These are phyloP conservation scores for Norana najaformis DNA, from an alignment of 2,888 invertebrate genomes.

Conservation along the genomic window DNA sequence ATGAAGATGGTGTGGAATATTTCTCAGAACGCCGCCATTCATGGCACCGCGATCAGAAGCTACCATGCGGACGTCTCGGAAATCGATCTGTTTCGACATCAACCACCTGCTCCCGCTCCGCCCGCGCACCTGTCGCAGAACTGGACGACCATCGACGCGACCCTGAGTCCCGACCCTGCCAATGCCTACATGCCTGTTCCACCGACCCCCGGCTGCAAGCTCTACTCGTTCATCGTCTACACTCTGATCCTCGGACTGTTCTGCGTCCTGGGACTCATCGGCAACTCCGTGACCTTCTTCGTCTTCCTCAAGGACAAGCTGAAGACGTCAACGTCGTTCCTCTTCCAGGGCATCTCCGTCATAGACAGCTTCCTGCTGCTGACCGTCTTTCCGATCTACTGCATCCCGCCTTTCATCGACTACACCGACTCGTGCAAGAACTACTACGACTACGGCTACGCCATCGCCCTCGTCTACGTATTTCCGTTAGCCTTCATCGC, in stretches of 20 bases:
- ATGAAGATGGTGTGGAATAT: not conserved
- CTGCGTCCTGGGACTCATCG: constrained; percentile 41
- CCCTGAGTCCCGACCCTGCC: not conserved
- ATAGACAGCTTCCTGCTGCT: constrained; percentile 45
- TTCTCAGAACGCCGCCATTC: not conserved
- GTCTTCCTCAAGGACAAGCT: constrained; percentile 46
- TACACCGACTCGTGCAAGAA: constrained; percentile 38
- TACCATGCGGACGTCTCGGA: not conserved
- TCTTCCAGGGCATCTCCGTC: constrained; percentile 45
- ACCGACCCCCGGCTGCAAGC: constrained; percentile 25
- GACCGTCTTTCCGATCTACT: constrained; percentile 43
- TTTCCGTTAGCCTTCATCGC: constrained; percentile 39
- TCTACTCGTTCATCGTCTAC: constrained; percentile 42
- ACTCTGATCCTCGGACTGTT: constrained; percentile 38
- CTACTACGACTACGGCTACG: constrained; percentile 31
- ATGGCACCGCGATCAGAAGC: not conserved
- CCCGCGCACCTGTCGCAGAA: not conserved
- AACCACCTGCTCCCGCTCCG: constrained; percentile 1
- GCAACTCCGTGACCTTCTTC: constrained; percentile 42
- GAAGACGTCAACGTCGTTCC: constrained; percentile 47
- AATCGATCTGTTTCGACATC: not conserved
- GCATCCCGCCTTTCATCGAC: constrained; percentile 38
- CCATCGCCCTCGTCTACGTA: constrained; percentile 34
- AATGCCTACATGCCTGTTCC: not conserved
- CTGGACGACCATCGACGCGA: not conserved